A percentile compares a stretch with the other conserved stretches of the same genome.
Conservation (phyloP, 2,113 vertebrate species). For the Rhizomys pruinosus region DNA sequence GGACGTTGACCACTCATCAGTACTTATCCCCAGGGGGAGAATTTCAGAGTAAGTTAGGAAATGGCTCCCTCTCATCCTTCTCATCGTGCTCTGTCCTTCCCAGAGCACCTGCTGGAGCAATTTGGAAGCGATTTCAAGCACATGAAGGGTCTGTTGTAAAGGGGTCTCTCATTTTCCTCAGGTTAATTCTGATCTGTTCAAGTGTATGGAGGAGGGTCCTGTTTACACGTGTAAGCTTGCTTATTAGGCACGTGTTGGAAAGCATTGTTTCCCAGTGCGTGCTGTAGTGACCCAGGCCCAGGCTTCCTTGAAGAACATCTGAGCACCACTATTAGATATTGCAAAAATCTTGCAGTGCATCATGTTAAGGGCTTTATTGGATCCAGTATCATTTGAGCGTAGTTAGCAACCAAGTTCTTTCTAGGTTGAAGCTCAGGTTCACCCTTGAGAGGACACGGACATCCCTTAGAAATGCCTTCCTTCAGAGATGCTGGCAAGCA, state of each 20-base stretch:
- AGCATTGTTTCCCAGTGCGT: not conserved
- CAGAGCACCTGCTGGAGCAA: not conserved
- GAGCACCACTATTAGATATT: not conserved
- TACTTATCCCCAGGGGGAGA: not conserved
- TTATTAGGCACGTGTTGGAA: not conserved
- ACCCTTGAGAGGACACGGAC: not conserved
- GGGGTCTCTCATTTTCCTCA: not conserved
- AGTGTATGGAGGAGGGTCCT: not conserved
- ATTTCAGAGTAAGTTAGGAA: not conserved
- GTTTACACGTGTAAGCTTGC: too few relatives aligned
- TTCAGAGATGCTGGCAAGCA: not conserved
- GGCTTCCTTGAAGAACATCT: conserved; percentile 1
- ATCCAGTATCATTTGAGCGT: not conserved
- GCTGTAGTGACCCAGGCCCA: not conserved
- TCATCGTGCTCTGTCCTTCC: not conserved
- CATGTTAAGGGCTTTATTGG: not conserved
- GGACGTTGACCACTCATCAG: not conserved
- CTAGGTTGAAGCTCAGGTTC: conserved; percentile 15
- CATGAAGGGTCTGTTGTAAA: not conserved
- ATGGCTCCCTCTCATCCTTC: not conserved
- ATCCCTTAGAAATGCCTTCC: conserved; percentile 33
- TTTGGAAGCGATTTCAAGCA: not conserved
- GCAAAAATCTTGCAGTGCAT: not conserved
- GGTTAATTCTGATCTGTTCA: not conserved
- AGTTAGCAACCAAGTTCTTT: not conserved